Conservation (phyloP, 2,113 vertebrate genomes). For the Neofelis nebulosa region DNA sequence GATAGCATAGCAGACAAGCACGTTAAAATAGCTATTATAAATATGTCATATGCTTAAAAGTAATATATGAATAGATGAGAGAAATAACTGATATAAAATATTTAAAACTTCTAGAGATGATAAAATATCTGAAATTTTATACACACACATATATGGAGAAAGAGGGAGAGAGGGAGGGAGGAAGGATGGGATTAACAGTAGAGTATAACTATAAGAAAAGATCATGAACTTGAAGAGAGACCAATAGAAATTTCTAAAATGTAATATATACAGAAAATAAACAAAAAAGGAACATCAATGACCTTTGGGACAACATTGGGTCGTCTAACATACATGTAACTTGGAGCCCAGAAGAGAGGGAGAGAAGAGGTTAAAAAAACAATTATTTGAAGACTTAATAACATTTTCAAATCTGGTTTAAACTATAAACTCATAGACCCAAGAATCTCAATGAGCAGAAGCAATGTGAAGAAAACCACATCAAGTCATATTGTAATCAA, state of each 20-base stretch:
- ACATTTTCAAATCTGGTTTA: background rate
- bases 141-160: background rate
- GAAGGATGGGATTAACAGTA: background rate
- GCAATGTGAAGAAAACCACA: background rate
- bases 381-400: background rate
- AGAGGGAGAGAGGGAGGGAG: background rate
- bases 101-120: background rate
- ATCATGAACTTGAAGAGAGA: background rate
- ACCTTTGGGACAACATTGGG: background rate
- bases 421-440: background rate
- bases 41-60: background rate
- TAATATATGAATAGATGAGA: background rate
- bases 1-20: background rate
- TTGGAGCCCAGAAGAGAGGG: background rate
- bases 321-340: background rate
- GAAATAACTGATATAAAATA: background rate
- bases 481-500: background rate
- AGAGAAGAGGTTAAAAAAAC: background rate
- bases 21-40: background rate
- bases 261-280: background rate
- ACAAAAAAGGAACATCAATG: background rate
- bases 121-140: background rate
- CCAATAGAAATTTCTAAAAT: background rate
- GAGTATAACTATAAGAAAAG: background rate
- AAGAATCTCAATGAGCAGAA: slow-evolving; percentile 12